Percentiles rank a stretch among this genome's conserved stretches.
Evolutionary conservation across 2,888 invertebrate species (phyloP).

Genomic region (Synanthedon vespiformis): DNA sequence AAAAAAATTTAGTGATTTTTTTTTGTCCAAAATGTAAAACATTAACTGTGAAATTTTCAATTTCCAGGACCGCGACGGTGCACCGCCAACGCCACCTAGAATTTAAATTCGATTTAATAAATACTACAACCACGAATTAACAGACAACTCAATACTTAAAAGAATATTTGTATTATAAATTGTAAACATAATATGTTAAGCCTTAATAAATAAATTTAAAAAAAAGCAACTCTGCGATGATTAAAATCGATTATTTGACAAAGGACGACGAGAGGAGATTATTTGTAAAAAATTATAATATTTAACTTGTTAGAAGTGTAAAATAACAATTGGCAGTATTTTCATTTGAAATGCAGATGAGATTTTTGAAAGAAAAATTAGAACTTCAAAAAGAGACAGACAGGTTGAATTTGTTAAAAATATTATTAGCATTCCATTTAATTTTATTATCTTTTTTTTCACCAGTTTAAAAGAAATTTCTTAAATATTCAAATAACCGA

Average conservation of each 20-base stretch:
- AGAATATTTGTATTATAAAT: neutral
- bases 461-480: too few species aligned
- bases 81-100: conserved; percentile 60
- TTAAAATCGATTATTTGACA: neutral
- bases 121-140: neutral
- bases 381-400: too few species aligned
- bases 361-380: too few species aligned
- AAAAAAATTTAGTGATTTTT: too few species aligned
- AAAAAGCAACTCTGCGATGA: neutral
- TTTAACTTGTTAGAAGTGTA: neutral
- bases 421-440: too few species aligned
- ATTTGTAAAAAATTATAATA: neutral
- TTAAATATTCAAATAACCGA: too few species aligned
- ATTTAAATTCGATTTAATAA: conserved; percentile 26
- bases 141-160: neutral
- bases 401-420: too few species aligned
- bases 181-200: too few species aligned
- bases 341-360: too few species aligned
- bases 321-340: neutral
- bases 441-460: too few species aligned
- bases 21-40: too few species aligned
- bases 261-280: neutral
- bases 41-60: neutral
- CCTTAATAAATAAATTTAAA: too few species aligned
- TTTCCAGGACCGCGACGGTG: conserved; percentile 55